These are phyloP conservation scores for Bubo scandiacus DNA, from an alignment of 2,113 vertebrate genomes.

Conservation along the genomic window DNA sequence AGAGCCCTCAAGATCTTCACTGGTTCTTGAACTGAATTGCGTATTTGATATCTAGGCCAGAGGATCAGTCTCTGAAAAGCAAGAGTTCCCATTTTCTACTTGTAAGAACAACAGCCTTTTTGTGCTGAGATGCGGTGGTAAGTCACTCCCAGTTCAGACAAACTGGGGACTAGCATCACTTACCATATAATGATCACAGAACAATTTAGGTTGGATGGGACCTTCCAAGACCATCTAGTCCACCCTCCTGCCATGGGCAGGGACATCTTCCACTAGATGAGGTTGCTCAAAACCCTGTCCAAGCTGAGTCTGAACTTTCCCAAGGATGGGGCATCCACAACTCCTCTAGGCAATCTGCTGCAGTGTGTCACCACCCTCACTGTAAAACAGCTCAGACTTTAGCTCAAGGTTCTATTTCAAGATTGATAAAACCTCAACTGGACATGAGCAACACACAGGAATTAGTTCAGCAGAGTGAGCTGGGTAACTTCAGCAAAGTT, in stretches of 20 bases:
- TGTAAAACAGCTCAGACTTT: background rate
- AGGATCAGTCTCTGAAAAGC: background rate
- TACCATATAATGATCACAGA: background rate
- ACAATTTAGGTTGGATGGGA: background rate
- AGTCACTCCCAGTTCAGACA: background rate
- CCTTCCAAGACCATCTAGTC: background rate
- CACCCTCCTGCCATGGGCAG: background rate
- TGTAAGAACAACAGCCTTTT: background rate
- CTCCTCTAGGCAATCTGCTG: background rate
- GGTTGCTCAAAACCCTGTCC: background rate
- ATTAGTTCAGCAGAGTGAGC: background rate
- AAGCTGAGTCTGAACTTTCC: background rate
- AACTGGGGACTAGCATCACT: background rate
- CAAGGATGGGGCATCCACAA: background rate
- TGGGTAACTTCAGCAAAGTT: background rate
- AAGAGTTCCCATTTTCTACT: background rate
- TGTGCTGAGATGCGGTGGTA: rapidly evolving
- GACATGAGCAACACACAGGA: background rate
- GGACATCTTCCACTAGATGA: background rate
- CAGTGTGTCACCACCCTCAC: background rate
- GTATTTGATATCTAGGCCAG: background rate
- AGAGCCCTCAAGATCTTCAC: background rate
- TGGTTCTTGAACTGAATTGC: background rate
- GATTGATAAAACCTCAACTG: background rate
- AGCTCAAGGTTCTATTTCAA: background rate